Conservation (phyloP, 2,888 invertebrate species). For the Macropis europaea region DNA sequence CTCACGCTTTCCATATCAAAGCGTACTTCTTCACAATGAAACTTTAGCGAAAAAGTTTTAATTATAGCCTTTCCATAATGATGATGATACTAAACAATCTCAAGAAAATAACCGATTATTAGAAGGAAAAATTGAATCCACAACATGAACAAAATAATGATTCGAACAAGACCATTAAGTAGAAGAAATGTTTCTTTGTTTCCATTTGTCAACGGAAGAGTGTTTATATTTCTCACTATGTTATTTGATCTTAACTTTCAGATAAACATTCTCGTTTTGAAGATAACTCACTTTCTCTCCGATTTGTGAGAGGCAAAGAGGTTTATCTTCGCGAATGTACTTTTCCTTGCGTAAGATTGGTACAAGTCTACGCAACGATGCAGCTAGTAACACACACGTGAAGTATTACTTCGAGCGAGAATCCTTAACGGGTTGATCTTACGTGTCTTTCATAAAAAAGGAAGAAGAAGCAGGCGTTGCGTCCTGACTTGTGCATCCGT, state of each 20-base stretch:
- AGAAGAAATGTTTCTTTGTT: too few relatives aligned
- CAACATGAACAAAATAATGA: neutral
- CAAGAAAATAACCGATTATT: too few relatives aligned
- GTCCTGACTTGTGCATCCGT: too few relatives aligned
- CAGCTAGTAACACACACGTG: constrained; percentile 22
- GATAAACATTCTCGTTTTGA: constrained; percentile 35
- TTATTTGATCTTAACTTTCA: neutral
- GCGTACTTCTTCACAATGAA: too few relatives aligned
- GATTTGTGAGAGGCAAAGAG: constrained; percentile 21
- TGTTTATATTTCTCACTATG: neutral
- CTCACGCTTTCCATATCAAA: constrained; percentile 25
- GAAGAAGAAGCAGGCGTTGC: constrained; percentile 2
- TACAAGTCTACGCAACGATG: constrained; percentile 37
- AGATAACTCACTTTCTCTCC: constrained; percentile 40
- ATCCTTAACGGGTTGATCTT: constrained; percentile 23
- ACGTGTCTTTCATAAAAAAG: constrained; percentile 28
- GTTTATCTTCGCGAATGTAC: constrained; percentile 38
- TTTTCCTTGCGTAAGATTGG: constrained; percentile 46
- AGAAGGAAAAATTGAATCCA: too few relatives aligned
- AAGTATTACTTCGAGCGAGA: constrained; percentile 20
- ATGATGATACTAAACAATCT: too few relatives aligned
- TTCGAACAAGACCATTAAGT: too few relatives aligned
- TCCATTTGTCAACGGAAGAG: too few relatives aligned
- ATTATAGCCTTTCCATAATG: neutral
- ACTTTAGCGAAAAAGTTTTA: neutral